Evolutionary conservation across 2,888 invertebrate genomes (phyloP).

Genomic region (Cheilosia pagana): DNA sequence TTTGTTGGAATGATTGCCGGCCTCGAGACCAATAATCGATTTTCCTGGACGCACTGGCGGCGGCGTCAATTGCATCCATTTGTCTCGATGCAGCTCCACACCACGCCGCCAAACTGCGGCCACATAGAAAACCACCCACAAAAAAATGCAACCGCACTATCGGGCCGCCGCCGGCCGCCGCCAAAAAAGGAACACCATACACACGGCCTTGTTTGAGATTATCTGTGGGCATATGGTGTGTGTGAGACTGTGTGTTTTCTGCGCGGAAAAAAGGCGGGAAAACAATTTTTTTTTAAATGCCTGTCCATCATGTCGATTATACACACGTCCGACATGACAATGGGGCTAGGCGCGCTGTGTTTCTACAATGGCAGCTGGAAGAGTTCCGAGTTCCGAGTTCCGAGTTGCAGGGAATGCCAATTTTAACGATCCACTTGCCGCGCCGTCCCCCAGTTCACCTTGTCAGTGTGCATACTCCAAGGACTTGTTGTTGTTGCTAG

Average conservation of each 20-base stretch:
- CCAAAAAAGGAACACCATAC: slow-evolving; percentile 43
- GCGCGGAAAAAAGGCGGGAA: slow-evolving; percentile 4
- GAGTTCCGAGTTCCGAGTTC: slow-evolving; percentile 13
- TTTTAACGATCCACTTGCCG: slow-evolving; percentile 21
- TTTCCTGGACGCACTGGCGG: slow-evolving; percentile 57
- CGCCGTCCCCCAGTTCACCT: slow-evolving; percentile 26
- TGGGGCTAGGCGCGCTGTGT: slow-evolving; percentile 44
- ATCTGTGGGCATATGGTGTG: neutral
- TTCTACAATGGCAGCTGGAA: slow-evolving; percentile 31
- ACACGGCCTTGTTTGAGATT: slow-evolving; percentile 25
- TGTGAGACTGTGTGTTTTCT: slow-evolving; percentile 3
- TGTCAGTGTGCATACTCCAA: slow-evolving; percentile 22
- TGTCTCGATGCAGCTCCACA: slow-evolving; percentile 23
- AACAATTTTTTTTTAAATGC: slow-evolving; percentile 34
- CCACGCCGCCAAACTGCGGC: slow-evolving; percentile 64
- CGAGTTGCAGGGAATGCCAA: slow-evolving; percentile 45
- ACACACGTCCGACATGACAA: slow-evolving; percentile 53
- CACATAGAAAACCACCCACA: slow-evolving; percentile 66
- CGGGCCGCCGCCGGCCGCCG: slow-evolving; percentile 43
- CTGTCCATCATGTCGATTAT: slow-evolving; percentile 65
- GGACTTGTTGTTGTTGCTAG: slow-evolving; percentile 1
- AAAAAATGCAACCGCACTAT: slow-evolving; percentile 72
- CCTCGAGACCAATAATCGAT: slow-evolving; percentile 69
- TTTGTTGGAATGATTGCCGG: slow-evolving; percentile 17
- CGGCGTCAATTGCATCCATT: slow-evolving; percentile 69